Evolutionary conservation across 1,140 invertebrate genomes (phyloP).

Genomic region (Pseudomyrmex dendroicus): DNA sequence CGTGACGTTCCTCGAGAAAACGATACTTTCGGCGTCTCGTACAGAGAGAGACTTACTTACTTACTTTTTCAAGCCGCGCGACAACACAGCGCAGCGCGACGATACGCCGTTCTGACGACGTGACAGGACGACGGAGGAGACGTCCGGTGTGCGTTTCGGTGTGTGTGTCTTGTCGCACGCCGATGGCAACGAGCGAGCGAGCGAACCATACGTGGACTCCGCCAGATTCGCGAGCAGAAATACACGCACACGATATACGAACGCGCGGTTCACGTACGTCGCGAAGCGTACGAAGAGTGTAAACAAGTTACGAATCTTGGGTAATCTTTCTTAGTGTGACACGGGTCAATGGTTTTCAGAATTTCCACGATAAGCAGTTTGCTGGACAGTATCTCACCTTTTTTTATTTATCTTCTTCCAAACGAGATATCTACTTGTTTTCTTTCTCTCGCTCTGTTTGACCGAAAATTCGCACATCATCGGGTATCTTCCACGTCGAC

Average conservation of each 20-base stretch:
- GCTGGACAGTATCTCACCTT: background rate
- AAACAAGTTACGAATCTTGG: conserved; percentile 55
- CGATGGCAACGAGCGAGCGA: background rate
- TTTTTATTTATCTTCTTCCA: background rate
- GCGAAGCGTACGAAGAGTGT: conserved; percentile 28
- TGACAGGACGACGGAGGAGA: conserved; percentile 50
- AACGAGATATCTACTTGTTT: background rate
- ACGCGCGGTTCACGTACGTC: background rate
- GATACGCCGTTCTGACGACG: background rate
- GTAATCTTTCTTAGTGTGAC: background rate
- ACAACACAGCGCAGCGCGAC: too few relatives aligned
- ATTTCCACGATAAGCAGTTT: background rate
- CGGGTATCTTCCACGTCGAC: conserved; percentile 37
- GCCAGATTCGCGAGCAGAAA: conserved; percentile 4
- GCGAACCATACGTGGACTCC: conserved; percentile 31
- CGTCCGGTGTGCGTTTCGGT: background rate
- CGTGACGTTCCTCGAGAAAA: background rate
- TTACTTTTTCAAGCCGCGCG: too few relatives aligned
- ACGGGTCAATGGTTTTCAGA: background rate
- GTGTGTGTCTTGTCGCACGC: background rate
- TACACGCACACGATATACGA: background rate
- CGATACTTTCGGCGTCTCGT: background rate
- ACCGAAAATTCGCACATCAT: conserved; percentile 23
- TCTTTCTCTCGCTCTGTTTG: conserved; percentile 6
- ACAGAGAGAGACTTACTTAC: too few relatives aligned